Evolutionary conservation across 2,113 vertebrate genomes (phyloP), one percentile per base, ranked within the genome.

Genomic region (Cercocebus atys): DNA sequence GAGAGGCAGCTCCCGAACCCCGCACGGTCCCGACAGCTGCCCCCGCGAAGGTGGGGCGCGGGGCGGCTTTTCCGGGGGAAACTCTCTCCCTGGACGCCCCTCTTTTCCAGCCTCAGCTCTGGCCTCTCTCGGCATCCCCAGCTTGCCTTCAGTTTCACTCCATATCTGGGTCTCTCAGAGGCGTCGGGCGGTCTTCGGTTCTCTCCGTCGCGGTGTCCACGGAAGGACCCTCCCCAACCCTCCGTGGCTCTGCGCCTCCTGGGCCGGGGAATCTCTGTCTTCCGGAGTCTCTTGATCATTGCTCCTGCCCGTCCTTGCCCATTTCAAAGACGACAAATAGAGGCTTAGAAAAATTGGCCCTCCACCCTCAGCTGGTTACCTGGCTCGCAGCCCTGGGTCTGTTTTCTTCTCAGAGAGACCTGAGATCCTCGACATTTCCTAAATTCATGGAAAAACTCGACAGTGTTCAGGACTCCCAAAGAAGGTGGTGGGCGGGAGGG

Each of bases 1-100:
- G 66, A 47, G 55, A 35, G 57, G 45, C 0, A 1, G 45, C 16
- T 14, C 43, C 43, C 6, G 1, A 9, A 20, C 32, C 18, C 4
- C 0, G 0, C 43, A 6, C 23, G 18, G 55, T 47, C 55, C 38
- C 10, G 0, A 9, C 3, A 8, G 10, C 43, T n/a, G 75, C 8
- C 18, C 61, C 6, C 0, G 0, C 2, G 17, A 6, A 43, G 0
- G 59, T 1, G 14, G 18, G 11, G 79, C 3, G 3, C 0, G 27
- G 20, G 35, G 16, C 6, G 16, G 14, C 14, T 47, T 52, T 88
- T 87, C 45, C 1, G 0, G n/a, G 22, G 68, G 8, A 32, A 83
- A 23, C 3, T 17, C n/a, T 55, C 68, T 57, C 13, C 30, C 38
- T 11, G 59, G 35, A 6, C 43, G 20, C n/a, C 22, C 20, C 13